These are phyloP conservation scores for Podarcis raffonei DNA, from an alignment of 2,113 vertebrate genomes.

Conservation along the genomic window DNA sequence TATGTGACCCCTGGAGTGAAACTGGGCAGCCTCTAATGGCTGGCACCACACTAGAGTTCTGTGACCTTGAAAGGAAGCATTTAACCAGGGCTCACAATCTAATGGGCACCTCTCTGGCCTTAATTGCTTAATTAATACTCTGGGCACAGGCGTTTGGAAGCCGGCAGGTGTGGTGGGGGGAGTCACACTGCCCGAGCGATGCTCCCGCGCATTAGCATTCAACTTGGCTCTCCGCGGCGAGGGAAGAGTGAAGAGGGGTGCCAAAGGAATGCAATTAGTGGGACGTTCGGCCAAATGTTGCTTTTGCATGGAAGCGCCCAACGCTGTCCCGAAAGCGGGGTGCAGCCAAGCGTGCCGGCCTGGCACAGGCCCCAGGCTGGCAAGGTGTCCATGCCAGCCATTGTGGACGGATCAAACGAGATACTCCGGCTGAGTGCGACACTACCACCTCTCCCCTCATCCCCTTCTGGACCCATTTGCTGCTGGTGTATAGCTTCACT, in stretches of 20 bases:
- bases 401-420: background rate
- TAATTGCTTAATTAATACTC: constrained; percentile 38
- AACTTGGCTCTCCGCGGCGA: constrained; percentile 43
- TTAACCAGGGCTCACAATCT: constrained; percentile 2
- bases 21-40: background rate
- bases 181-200: constrained; percentile 21
- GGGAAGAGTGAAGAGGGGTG: constrained; percentile 28
- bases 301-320: constrained; percentile 26
- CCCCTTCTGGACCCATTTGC: background rate
- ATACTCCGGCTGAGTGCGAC: rapidly evolving
- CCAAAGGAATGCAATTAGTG: constrained; percentile 24
- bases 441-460: rapidly evolving
- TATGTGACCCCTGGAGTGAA: rapidly evolving
- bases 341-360: background rate
- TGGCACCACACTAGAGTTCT: rapidly evolving
- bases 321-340: background rate
- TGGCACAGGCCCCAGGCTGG: rapidly evolving
- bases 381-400: background rate
- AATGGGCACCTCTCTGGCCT: constrained; percentile 29
- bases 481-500: background rate
- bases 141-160: constrained; percentile 34
- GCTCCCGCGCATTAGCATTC: constrained; percentile 46
- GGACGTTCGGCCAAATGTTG: constrained; percentile 52
- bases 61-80: constrained; percentile 9
- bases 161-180: constrained; percentile 46